A percentile compares a stretch with the other conserved stretches of the same genome.
Conservation (phyloP, 1,140 invertebrate genomes). For the Parapsyche elsis region DNA sequence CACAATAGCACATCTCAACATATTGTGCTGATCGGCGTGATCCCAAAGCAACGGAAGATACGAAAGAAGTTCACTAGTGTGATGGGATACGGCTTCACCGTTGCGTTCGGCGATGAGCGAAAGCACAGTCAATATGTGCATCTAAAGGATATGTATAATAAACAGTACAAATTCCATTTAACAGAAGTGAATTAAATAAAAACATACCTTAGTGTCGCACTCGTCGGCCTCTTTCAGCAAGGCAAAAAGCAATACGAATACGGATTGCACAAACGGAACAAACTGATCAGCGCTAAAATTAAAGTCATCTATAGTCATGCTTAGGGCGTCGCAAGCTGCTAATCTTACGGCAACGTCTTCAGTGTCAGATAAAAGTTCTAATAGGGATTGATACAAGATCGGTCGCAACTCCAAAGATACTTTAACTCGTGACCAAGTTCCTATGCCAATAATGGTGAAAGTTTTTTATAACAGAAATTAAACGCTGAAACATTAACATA, state of each 20-base stretch:
- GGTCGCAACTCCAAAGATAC: slow-evolving; percentile 82
- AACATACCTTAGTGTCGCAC: slow-evolving; percentile 88
- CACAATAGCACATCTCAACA: slow-evolving; percentile 92
- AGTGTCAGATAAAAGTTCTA: slow-evolving; percentile 76
- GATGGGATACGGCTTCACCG: slow-evolving; percentile 77
- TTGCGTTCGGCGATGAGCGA: slow-evolving; percentile 91
- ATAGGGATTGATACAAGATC: slow-evolving; percentile 81
- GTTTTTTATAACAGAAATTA: not conserved
- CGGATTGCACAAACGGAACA: slow-evolving; percentile 80
- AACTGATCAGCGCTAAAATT: slow-evolving; percentile 90
- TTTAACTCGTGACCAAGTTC: slow-evolving; percentile 88
- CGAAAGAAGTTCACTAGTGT: slow-evolving; percentile 76
- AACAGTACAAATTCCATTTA: slow-evolving; percentile 9
- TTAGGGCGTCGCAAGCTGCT: slow-evolving; percentile 81
- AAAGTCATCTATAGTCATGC: slow-evolving; percentile 89
- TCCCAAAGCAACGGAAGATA: slow-evolving; percentile 91
- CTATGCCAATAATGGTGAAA: slow-evolving; percentile 57
- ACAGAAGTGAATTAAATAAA: slow-evolving; percentile 30
- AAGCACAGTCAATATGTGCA: slow-evolving; percentile 90
- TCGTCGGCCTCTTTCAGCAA: slow-evolving; percentile 89
- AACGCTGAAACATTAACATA: not conserved
- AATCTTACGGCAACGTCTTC: slow-evolving; percentile 89
- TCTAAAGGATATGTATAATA: slow-evolving; percentile 67
- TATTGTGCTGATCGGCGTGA: slow-evolving; percentile 87
- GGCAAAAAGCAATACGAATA: slow-evolving; percentile 83